A percentile compares a stretch with the other conserved stretches of the same genome.
Conservation (phyloP, 2,113 vertebrate species). For the Leucoraja erinaceus region DNA sequence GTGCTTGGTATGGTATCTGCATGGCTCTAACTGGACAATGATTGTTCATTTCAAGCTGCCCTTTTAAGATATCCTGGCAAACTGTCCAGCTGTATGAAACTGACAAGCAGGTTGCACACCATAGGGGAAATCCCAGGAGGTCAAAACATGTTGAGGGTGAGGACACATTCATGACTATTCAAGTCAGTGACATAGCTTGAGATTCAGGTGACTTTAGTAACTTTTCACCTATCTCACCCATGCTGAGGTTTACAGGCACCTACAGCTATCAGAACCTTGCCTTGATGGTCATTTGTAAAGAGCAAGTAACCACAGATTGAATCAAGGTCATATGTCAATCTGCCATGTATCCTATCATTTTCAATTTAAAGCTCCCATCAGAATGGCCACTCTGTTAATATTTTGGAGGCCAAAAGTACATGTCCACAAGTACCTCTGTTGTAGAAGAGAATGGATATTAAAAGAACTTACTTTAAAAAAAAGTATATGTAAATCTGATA, state of each 20-base stretch:
- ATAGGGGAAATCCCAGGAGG: too few species aligned
- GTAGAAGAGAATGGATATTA: neutral
- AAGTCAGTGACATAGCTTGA: too few species aligned
- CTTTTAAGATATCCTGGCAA: too few species aligned
- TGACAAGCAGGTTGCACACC: too few species aligned
- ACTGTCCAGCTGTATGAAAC: too few species aligned
- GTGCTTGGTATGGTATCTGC: too few species aligned
- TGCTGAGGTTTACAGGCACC: neutral
- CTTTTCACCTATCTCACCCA: neutral
- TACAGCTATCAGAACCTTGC: neutral
- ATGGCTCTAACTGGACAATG: too few species aligned
- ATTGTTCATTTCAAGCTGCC: too few species aligned
- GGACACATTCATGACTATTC: too few species aligned
- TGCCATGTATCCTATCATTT: neutral
- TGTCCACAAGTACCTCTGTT: neutral
- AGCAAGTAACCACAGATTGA: neutral
- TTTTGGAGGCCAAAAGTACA: neutral
- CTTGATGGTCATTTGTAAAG: neutral
- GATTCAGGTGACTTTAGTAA: too few species aligned
- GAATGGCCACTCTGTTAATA: neutral
- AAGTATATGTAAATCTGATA: neutral
- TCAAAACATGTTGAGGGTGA: too few species aligned
- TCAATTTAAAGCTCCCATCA: neutral
- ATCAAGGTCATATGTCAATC: neutral
- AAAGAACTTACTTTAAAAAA: too few species aligned